A percentile compares a stretch with the other conserved stretches of the same genome.
Conservation (phyloP, 2,888 invertebrate genomes). For the Mesorhabditis sp. region DNA sequence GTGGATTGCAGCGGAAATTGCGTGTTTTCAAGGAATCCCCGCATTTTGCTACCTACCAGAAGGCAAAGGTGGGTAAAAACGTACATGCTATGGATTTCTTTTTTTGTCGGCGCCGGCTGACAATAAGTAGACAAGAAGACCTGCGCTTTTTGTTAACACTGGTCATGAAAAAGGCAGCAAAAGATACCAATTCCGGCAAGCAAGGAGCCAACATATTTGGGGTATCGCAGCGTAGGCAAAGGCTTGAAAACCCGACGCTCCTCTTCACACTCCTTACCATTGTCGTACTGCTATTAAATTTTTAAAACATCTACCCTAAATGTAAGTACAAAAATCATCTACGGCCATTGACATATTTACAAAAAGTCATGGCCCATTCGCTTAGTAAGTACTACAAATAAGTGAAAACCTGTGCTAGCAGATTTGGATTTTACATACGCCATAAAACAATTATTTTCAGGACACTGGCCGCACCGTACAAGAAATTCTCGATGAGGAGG, state of each 20-base stretch:
- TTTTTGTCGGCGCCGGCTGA: not conserved
- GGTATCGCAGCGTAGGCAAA: too few relatives aligned
- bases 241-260: too few relatives aligned
- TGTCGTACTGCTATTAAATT: too few relatives aligned
- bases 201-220: not conserved
- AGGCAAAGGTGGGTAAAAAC: conserved; percentile 21
- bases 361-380: not conserved
- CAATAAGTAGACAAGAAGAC: not conserved
- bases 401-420: not conserved
- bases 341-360: too few relatives aligned
- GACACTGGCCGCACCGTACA: not conserved
- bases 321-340: too few relatives aligned
- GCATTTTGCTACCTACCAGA: conserved; percentile 39
- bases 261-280: too few relatives aligned
- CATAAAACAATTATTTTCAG: not conserved
- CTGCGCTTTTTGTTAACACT: not conserved
- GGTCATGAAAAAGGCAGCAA: not conserved
- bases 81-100: too few relatives aligned
- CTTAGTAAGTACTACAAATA: not conserved
- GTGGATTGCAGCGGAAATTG: conserved; percentile 47
- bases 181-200: not conserved
- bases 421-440: not conserved
- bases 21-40: conserved; percentile 53
- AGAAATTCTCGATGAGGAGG: conserved; percentile 2
- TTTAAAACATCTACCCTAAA: too few relatives aligned